Conservation (phyloP, 2,797 vertebrate species). For the Sebastes vulpes region DNA sequence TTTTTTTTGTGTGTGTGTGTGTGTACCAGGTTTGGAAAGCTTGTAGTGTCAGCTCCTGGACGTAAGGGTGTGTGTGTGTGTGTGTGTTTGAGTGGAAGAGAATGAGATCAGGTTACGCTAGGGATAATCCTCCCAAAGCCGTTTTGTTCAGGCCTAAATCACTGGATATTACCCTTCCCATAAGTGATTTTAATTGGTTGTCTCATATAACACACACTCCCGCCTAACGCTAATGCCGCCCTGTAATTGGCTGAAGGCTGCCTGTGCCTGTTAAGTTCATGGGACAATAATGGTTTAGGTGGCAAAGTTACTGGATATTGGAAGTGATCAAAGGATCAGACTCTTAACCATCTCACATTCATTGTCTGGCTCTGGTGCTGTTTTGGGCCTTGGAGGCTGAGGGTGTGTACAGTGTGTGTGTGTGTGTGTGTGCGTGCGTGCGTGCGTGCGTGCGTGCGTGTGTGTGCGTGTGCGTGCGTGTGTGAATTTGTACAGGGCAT, state of each 20-base stretch:
- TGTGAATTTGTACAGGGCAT: conserved; percentile 38
- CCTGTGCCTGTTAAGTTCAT: conserved; percentile 84
- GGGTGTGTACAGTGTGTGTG: background rate
- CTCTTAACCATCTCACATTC: conserved; percentile 55
- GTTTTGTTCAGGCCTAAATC: conserved; percentile 86
- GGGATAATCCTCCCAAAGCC: conserved; percentile 85
- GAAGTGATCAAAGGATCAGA: conserved; percentile 77
- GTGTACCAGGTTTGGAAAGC: conserved; percentile 26
- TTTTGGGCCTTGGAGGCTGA: conserved; percentile 46
- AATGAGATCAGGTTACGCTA: conserved; percentile 83
- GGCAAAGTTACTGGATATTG: conserved; percentile 70
- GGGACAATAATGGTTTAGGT: conserved; percentile 86
- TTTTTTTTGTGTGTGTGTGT: background rate
- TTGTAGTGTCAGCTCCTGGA: conserved; percentile 51
- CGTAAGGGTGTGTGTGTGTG: background rate
- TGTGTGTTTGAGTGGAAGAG: conserved; percentile 71
- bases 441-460: background rate
- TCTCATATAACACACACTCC: conserved; percentile 83
- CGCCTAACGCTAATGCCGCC: conserved; percentile 76
- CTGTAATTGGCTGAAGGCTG: conserved; percentile 76
- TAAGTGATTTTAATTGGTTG: conserved; percentile 89
- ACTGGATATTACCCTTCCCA: conserved; percentile 81
- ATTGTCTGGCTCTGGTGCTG: conserved; percentile 67
- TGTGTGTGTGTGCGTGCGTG: conserved; percentile 35
- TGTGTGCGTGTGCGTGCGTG: conserved; percentile 31